A percentile compares a stretch with the other conserved stretches of the same genome.
These are phyloP conservation scores for Scylla paramamosain DNA, from an alignment of 1,140 invertebrate genomes.

Conservation along the genomic window DNA sequence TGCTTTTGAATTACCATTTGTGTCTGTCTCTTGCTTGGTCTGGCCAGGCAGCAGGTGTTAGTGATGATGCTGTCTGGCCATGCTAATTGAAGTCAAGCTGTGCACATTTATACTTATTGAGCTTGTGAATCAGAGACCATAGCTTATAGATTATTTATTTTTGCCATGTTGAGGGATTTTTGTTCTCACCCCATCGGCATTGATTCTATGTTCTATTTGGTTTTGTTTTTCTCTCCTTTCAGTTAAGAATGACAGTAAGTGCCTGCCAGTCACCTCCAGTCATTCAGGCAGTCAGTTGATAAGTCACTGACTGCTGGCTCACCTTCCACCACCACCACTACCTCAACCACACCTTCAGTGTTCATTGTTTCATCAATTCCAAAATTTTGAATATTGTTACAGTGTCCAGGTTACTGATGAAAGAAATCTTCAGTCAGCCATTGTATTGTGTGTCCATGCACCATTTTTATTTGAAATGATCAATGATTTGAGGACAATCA, in stretches of 20 bases:
- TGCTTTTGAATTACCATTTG: background rate
- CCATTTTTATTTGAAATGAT: too few relatives aligned
- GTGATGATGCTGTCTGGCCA: background rate
- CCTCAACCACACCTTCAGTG: background rate
- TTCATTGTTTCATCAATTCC: too few relatives aligned
- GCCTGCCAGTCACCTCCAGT: constrained; percentile 45
- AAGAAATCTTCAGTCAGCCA: too few relatives aligned
- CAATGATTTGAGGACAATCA: too few relatives aligned
- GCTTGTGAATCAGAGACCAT: background rate
- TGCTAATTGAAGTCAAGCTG: background rate
- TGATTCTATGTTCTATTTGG: constrained; percentile 35
- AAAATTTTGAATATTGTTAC: too few relatives aligned
- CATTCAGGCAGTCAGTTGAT: background rate
- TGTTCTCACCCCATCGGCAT: background rate
- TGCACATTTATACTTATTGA: background rate
- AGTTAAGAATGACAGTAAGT: constrained; percentile 78
- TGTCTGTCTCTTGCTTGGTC: background rate
- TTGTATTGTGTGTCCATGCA: too few relatives aligned
- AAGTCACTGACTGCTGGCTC: background rate
- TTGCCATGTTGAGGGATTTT: background rate
- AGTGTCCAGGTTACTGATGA: too few relatives aligned
- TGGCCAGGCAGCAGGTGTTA: background rate
- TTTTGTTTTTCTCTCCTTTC: constrained; percentile 73
- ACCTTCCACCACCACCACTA: constrained; percentile 7
- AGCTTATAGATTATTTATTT: background rate